Conservation (phyloP, 2,797 vertebrate genomes). For the Peromyscus aztecus region DNA sequence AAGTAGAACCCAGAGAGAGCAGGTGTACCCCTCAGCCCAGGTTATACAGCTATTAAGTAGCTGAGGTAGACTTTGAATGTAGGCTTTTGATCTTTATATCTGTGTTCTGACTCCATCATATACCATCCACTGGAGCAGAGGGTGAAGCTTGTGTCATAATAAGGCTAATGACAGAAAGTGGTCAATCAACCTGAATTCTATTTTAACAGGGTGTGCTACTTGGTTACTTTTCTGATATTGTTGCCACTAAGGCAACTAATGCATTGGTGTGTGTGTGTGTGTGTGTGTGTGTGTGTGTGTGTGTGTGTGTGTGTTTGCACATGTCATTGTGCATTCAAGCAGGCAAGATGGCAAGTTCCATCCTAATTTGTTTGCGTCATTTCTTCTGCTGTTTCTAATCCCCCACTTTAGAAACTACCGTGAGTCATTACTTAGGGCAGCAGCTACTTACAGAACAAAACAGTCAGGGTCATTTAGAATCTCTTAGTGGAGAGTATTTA, state of each 20-base stretch:
- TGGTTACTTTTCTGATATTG: not conserved
- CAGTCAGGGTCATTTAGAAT: slow-evolving; percentile 75
- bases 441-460: slow-evolving; percentile 56
- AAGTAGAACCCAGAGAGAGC: not conserved
- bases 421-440: slow-evolving; percentile 29
- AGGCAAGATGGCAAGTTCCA: not conserved
- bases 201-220: not conserved
- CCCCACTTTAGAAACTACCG: slow-evolving; percentile 48
- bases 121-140: not conserved
- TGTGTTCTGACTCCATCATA: not conserved
- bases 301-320: not conserved
- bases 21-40: not conserved
- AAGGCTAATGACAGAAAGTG: not conserved
- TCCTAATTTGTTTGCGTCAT: slow-evolving; percentile 26
- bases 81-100: not conserved
- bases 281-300: not conserved
- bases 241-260: not conserved
- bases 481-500: slow-evolving; percentile 70
- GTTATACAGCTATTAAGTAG: not conserved
- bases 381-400: slow-evolving; percentile 39
- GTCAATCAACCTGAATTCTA: not conserved
- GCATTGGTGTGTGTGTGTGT: not conserved
- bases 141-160: not conserved
- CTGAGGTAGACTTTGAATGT: not conserved
- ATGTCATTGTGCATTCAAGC: not conserved